These are phyloP conservation scores for Euphonia xanthogaster DNA, from an alignment of 2,797 vertebrate genomes.

Conservation along the genomic window DNA sequence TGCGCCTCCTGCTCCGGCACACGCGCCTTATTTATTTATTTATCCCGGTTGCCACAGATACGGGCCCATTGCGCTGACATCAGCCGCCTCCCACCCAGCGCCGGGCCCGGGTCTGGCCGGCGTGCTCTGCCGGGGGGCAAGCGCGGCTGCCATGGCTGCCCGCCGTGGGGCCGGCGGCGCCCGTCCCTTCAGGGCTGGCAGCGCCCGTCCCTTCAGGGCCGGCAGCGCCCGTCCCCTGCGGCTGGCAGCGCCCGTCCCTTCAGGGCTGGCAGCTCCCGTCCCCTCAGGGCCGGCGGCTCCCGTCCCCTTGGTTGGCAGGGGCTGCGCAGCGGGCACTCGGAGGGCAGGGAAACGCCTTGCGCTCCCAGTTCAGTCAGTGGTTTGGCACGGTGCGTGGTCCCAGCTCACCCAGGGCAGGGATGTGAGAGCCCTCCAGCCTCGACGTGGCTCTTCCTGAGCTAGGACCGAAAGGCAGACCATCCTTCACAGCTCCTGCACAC, in stretches of 20 bases:
- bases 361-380: fast-evolving
- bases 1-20: slow-evolving; percentile 20
- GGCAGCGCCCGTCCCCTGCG: no score
- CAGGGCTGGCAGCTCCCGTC: no score
- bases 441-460: fast-evolving
- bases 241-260: no score
- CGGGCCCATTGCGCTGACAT: slow-evolving; percentile 62
- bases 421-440: fast-evolving
- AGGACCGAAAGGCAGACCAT: fast-evolving
- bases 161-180: not conserved
- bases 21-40: slow-evolving; percentile 46
- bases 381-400: fast-evolving
- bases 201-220: no score
- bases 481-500: fast-evolving
- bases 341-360: fast-evolving
- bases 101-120: not conserved
- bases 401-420: fast-evolving
- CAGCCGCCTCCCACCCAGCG: slow-evolving; percentile 37
- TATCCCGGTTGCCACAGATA: slow-evolving; percentile 72
- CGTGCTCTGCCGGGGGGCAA: not conserved
- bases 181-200: no score
- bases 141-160: not conserved
- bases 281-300: no score
- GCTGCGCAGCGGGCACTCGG: fast-evolving
- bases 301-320: not conserved